Percentiles rank a stretch among this genome's conserved stretches.
These are phyloP conservation scores for Smutsia temminckii DNA, from an alignment of 2,797 vertebrate species.

Conservation along the genomic window DNA sequence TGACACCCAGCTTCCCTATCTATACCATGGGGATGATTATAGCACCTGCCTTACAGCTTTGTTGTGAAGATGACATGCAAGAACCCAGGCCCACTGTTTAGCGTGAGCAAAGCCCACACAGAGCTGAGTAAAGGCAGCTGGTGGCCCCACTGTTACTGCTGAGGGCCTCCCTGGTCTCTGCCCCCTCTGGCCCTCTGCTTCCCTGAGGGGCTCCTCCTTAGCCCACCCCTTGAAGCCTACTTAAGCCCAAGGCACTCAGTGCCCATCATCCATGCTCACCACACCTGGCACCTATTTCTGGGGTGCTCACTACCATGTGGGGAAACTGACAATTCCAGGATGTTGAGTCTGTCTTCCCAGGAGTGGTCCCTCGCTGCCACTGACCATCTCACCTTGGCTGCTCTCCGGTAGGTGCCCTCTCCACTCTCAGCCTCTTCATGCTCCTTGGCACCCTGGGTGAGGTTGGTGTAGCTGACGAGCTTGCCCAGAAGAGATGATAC, in stretches of 20 bases:
- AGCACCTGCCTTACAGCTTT: neutral
- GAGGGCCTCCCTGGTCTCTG: neutral
- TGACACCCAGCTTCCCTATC: neutral
- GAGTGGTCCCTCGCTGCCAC: neutral
- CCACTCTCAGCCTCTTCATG: conserved; percentile 96
- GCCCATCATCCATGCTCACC: neutral
- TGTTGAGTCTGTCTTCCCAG: neutral
- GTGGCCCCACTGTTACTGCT: neutral
- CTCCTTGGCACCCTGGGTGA: conserved; percentile 97
- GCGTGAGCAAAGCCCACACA: neutral
- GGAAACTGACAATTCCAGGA: neutral
- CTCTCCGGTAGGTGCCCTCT: conserved; percentile 88
- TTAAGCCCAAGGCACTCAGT: neutral
- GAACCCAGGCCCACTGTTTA: neutral
- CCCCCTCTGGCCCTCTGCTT: neutral
- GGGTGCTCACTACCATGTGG: neutral
- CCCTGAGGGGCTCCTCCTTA: neutral
- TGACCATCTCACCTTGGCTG: conserved; percentile 91
- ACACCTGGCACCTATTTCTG: neutral
- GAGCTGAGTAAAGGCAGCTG: neutral
- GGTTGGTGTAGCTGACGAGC: conserved; percentile 97
- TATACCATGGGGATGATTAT: neutral
- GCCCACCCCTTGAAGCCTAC: neutral
- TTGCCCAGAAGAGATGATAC: conserved; percentile 98
- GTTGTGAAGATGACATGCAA: neutral